A percentile compares a stretch with the other conserved stretches of the same genome.
Conservation (phyloP, 92 coral and sea anemone species). For the Phenganax subtilis region DNA sequence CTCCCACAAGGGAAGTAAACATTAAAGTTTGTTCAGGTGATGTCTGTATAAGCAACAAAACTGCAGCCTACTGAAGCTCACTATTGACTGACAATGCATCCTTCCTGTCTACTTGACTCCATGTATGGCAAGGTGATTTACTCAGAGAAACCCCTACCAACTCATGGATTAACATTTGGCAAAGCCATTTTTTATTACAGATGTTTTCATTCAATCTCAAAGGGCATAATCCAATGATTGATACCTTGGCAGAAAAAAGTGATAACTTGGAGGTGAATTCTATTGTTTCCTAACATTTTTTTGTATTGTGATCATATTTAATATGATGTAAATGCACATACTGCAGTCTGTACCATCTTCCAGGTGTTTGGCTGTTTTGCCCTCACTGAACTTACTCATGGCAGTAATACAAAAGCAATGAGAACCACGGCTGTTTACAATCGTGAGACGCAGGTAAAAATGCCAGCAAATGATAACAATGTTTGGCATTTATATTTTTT, state of each 20-base stretch:
- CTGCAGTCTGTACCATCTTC: no score
- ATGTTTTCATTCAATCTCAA: conserved; percentile 69
- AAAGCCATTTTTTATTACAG: conserved; percentile 35
- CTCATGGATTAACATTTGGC: neutral
- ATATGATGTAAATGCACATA: no score
- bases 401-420: conserved; percentile 89
- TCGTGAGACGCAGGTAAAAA: conserved; percentile 63
- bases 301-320: neutral
- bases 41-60: no score
- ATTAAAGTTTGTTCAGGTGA: no score
- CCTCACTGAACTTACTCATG: conserved; percentile 90
- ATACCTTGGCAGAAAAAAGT: conserved; percentile 65
- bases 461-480: neutral
- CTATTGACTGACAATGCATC: no score
- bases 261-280: conserved; percentile 61
- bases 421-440: conserved; percentile 79
- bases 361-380: conserved; percentile 98
- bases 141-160: no score
- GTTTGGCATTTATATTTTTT: no score
- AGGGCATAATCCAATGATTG: conserved; percentile 68
- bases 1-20: no score
- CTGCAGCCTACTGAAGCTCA: no score
- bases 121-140: no score
- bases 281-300: neutral
- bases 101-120: no score